These are phyloP conservation scores for Trididemnum miniatum DNA, from an alignment of 23 tunicate genomes.

Conservation along the genomic window DNA sequence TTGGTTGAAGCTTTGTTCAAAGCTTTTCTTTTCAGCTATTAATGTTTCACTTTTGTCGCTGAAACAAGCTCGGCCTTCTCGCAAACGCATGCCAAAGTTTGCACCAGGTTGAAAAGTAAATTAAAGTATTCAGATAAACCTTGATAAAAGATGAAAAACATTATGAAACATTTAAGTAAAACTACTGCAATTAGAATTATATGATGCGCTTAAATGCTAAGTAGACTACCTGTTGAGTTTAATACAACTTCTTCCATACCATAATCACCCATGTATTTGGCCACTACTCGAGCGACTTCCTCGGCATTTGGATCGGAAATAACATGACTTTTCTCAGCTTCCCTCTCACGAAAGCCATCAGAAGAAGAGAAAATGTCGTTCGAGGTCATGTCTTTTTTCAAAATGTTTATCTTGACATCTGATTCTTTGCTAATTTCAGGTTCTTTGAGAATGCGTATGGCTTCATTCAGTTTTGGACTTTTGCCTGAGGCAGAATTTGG, in stretches of 20 bases:
- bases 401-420: background rate
- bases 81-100: too few species aligned
- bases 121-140: too few species aligned
- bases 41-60: too few species aligned
- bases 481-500: background rate
- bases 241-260: background rate
- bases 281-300: background rate
- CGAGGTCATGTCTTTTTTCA: background rate
- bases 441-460: background rate
- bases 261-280: constrained; percentile 1
- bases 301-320: background rate
- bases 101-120: too few species aligned
- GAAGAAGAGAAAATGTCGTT: background rate
- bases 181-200: too few species aligned
- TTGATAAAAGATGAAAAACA: too few species aligned
- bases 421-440: background rate
- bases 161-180: too few species aligned
- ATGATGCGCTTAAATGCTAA: too few species aligned
- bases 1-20: too few species aligned
- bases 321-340: background rate
- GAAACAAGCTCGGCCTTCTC: too few species aligned
- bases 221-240: background rate
- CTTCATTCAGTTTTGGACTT: background rate
- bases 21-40: too few species aligned
- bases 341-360: background rate